These are phyloP conservation scores for Saxicola maurus DNA, from an alignment of 2,797 vertebrate species.

Conservation along the genomic window DNA sequence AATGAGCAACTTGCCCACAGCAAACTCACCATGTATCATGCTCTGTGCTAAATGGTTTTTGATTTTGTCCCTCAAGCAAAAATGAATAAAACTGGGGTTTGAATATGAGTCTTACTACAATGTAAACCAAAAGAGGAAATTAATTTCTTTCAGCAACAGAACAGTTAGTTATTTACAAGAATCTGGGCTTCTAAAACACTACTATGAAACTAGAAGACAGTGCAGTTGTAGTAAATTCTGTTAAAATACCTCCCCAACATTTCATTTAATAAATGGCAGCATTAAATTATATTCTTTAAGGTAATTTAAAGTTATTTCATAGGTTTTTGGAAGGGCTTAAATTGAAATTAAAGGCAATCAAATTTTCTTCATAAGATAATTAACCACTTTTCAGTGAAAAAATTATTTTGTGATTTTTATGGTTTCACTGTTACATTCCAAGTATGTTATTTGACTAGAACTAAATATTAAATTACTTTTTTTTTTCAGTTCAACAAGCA, in stretches of 20 bases:
- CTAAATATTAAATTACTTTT: background rate
- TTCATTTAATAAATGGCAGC: background rate
- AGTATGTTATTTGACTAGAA: background rate
- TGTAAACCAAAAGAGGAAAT: background rate
- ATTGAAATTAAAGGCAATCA: background rate
- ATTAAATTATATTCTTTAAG: background rate
- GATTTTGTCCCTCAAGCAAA: background rate
- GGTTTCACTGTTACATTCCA: background rate
- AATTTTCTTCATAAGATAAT: background rate
- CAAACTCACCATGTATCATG: background rate
- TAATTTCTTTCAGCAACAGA: background rate
- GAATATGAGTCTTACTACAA: background rate
- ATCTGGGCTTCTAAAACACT: background rate
- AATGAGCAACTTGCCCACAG: background rate
- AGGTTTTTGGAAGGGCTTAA: background rate
- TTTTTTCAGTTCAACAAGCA: background rate
- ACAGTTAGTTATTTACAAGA: background rate
- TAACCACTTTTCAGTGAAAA: background rate
- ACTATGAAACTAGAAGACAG: background rate
- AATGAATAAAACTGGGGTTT: background rate
- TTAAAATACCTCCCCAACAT: background rate
- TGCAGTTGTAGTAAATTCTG: background rate
- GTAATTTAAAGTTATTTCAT: background rate
- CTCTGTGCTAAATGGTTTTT: rapidly evolving
- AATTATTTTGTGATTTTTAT: background rate